Conservation (phyloP, 2,113 vertebrate genomes). For the Columbina picui region DNA sequence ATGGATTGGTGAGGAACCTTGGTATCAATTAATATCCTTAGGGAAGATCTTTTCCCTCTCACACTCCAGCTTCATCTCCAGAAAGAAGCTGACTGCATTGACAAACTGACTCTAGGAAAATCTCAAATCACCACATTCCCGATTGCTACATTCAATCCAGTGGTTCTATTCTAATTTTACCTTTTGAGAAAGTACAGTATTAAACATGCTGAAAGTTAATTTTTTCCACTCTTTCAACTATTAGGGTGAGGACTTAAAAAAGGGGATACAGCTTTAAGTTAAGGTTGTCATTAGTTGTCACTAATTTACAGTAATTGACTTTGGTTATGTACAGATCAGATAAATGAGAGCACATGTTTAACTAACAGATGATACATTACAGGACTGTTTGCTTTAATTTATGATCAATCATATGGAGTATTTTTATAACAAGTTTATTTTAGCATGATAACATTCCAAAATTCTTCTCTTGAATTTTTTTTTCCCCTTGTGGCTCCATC, state of each 20-base stretch:
- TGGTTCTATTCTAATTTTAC: neutral
- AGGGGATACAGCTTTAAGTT: neutral
- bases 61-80: neutral
- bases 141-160: neutral
- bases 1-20: neutral
- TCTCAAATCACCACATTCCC: neutral
- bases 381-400: constrained; percentile 57
- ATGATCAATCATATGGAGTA: constrained; percentile 29
- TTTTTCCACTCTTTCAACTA: neutral
- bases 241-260: neutral
- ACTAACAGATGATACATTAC: constrained; percentile 52
- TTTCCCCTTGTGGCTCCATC: constrained; percentile 61
- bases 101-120: neutral
- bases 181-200: neutral
- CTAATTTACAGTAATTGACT: constrained; percentile 20
- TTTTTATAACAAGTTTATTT: constrained; percentile 73
- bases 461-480: constrained; percentile 46
- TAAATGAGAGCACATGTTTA: constrained; percentile 47
- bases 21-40: neutral
- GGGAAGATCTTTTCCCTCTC: neutral
- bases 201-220: neutral
- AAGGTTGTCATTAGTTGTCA: neutral
- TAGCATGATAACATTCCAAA: constrained; percentile 62
- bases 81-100: neutral
- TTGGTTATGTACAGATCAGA: constrained; percentile 39